Evolutionary conservation across 2,797 vertebrate species (phyloP).

Genomic region (Tamandua tetradactyla): DNA sequence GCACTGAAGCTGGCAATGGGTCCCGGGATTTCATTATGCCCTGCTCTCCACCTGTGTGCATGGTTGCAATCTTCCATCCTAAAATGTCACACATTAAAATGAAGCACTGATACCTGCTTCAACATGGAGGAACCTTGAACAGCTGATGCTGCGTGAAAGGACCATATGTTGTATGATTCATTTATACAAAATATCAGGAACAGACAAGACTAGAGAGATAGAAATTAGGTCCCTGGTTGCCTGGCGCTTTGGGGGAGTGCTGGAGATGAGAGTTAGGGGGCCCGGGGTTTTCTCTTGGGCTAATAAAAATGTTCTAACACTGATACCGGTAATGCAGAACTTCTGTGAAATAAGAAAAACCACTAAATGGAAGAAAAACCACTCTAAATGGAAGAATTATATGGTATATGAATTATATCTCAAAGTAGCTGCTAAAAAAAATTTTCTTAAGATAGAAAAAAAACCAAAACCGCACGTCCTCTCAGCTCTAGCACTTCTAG

Average conservation of each 20-base stretch:
- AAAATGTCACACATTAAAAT: not conserved
- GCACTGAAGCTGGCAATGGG: not conserved
- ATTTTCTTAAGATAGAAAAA: not conserved
- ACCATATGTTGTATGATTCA: accelerated
- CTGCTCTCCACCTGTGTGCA: not conserved
- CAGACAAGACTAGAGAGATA: not conserved
- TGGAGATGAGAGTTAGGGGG: accelerated
- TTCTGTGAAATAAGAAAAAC: not conserved
- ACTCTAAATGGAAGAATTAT: not conserved
- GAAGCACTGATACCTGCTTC: not conserved
- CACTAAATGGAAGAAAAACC: too few species aligned
- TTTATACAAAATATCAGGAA: not conserved
- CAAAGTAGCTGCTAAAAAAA: not conserved
- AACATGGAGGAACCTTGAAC: not conserved
- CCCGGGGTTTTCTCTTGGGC: not conserved
- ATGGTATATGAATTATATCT: not conserved
- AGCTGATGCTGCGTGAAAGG: not conserved
- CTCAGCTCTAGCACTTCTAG: not conserved
- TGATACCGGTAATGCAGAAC: accelerated
- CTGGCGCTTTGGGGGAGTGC: not conserved
- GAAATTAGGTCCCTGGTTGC: not conserved
- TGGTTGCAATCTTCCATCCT: not conserved
- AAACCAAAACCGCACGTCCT: not conserved
- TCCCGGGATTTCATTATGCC: not conserved
- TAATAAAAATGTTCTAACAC: not conserved